Percentiles rank a stretch among this genome's conserved stretches.
phyloP scores from a whole-genome alignment of 2,888 invertebrate genomes.

The Diaperis boleti region DNA sequence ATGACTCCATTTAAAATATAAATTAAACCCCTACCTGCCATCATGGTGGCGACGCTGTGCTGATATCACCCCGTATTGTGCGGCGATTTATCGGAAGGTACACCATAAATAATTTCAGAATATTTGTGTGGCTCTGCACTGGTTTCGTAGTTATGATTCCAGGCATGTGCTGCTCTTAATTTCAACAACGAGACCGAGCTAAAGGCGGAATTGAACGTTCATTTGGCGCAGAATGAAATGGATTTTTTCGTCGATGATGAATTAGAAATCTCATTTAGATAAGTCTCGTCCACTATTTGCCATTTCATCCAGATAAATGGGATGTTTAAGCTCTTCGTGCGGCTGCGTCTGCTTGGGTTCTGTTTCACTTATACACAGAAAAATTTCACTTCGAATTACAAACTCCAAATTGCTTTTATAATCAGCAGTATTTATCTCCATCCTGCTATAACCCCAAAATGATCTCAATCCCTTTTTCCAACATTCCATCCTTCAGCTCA shows the following conservation, averaged over 20 bases:
- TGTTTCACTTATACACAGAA: conserved; percentile 8
- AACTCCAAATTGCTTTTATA: conserved; percentile 28
- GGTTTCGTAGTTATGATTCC: background rate
- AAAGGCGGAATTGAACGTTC: conserved; percentile 22
- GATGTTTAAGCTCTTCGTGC: conserved; percentile 24
- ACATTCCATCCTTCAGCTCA: conserved; percentile 5
- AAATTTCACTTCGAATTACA: conserved; percentile 25
- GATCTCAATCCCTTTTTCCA: conserved; percentile 3
- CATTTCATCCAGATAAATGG: conserved; percentile 29
- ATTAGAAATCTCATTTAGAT: conserved; percentile 37
- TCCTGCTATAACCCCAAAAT: conserved; percentile 8
- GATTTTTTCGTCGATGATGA: conserved; percentile 30
- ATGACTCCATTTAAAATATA: conserved; percentile 31
- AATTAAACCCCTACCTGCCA: conserved; percentile 32
- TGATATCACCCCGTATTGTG: conserved; percentile 27
- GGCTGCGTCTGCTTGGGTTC: conserved; percentile 1
- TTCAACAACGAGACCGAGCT: background rate
- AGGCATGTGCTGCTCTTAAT: background rate
- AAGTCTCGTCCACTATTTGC: conserved; percentile 27
- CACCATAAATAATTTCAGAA: conserved; percentile 19
- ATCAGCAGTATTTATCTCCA: conserved; percentile 23
- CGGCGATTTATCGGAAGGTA: conserved; percentile 21
- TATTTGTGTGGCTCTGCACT: background rate
- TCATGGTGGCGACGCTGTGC: conserved; percentile 8
- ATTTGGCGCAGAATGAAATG: conserved; percentile 4